Percentiles rank a stretch among this genome's conserved stretches.
phyloP scores from a whole-genome alignment of 2,888 invertebrate genomes.

The Liodrosophila aerea region DNA sequence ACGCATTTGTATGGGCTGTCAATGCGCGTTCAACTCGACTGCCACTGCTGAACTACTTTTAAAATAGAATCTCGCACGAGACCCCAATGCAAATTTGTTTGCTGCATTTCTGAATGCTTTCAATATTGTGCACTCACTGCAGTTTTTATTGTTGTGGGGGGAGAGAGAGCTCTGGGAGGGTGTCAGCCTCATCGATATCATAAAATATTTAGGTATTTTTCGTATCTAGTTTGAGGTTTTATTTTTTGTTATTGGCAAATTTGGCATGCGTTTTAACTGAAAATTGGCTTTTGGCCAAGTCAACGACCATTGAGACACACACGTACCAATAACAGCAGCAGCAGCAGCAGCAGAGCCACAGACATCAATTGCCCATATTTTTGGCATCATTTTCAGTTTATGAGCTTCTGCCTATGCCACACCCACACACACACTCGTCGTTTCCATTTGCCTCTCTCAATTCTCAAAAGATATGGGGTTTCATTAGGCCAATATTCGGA shows the following conservation, averaged over 20 bases:
- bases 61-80: constrained; percentile 13
- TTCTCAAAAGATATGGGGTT: constrained; percentile 69
- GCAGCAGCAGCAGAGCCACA: constrained; percentile 37
- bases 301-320: constrained; percentile 49
- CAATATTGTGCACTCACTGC: constrained; percentile 34
- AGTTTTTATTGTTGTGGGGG: constrained; percentile 21
- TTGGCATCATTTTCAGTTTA: constrained; percentile 60
- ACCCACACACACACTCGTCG: constrained; percentile 5
- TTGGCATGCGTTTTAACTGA: constrained; percentile 72
- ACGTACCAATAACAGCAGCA: no score
- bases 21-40: constrained; percentile 49
- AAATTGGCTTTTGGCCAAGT: constrained; percentile 75
- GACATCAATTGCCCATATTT: constrained; percentile 53
- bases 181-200: constrained; percentile 65
- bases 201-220: constrained; percentile 75
- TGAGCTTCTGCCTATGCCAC: constrained; percentile 24
- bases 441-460: constrained; percentile 20
- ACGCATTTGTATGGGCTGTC: constrained; percentile 67
- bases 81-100: constrained; percentile 53
- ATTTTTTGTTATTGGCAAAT: constrained; percentile 70
- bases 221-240: constrained; percentile 66
- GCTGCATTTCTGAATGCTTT: constrained; percentile 17
- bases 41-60: constrained; percentile 68
- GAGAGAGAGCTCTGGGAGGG: not conserved
- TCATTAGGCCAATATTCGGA: constrained; percentile 61